A percentile compares a stretch with the other conserved stretches of the same genome.
phyloP scores from a whole-genome alignment of 1,140 invertebrate genomes.

The Lepidurus arcticus region DNA sequence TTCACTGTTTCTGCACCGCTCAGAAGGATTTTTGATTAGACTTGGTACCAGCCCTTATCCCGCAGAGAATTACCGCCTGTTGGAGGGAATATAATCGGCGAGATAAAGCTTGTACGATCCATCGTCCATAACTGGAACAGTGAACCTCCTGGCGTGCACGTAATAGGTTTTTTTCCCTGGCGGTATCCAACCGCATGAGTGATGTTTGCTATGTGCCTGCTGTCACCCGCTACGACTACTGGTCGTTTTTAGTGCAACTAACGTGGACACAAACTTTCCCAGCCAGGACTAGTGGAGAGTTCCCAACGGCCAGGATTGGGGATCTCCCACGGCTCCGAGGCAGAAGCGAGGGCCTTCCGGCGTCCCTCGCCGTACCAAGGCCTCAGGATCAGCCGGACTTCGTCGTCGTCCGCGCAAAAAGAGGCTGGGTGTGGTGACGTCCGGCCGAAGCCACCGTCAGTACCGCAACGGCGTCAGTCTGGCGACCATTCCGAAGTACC shows the following conservation, averaged over 20 bases:
- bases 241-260: neutral
- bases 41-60: neutral
- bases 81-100: neutral
- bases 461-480: conserved; percentile 13
- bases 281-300: neutral
- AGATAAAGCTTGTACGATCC: neutral
- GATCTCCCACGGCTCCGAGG: conserved; percentile 4
- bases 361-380: conserved; percentile 12
- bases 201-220: conserved; percentile 7
- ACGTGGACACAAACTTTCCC: neutral
- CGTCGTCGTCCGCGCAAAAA: conserved; percentile 20
- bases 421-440: conserved; percentile 12
- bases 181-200: neutral
- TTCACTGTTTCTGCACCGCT: neutral
- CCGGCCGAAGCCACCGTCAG: conserved; percentile 6
- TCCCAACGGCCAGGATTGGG: neutral
- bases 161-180: neutral
- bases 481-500: conserved; percentile 1
- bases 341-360: conserved; percentile 6
- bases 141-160: neutral
- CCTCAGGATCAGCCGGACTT: conserved; percentile 17
- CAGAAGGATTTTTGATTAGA: neutral
- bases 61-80: neutral
- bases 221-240: neutral
- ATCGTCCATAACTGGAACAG: neutral